Evolutionary conservation across 2,888 invertebrate species (phyloP).

Genomic region (Dicranocentrus wangi): DNA sequence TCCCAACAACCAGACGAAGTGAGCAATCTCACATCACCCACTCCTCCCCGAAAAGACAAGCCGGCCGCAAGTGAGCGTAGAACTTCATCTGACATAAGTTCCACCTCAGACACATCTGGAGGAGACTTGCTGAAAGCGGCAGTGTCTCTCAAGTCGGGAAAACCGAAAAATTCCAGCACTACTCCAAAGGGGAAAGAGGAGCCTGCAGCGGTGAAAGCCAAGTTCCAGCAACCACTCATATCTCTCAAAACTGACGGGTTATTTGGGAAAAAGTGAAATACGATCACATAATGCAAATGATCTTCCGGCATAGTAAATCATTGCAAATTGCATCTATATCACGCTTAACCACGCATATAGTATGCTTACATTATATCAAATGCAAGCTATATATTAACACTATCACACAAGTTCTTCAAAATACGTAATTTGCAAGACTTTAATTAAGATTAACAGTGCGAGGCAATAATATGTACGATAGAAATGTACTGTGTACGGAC

Average conservation of each 20-base stretch:
- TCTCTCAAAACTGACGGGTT: conserved; percentile 53
- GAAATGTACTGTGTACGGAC: no score
- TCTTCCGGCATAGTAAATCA: no score
- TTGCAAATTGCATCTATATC: no score
- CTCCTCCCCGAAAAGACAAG: neutral
- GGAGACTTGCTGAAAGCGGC: conserved; percentile 1
- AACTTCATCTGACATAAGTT: conserved; percentile 12
- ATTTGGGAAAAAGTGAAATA: conserved; percentile 37
- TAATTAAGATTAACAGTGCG: no score
- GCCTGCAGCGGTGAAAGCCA: conserved; percentile 38
- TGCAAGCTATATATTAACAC: no score
- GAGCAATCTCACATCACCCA: neutral
- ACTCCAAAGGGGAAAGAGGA: conserved; percentile 25
- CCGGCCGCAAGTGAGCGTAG: neutral
- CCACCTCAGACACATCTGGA: conserved; percentile 27
- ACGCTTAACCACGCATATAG: no score
- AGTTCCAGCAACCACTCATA: conserved; percentile 59
- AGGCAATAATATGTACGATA: no score
- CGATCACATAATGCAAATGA: no score
- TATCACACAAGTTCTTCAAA: no score
- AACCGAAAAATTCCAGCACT: conserved; percentile 20
- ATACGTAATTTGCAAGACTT: no score
- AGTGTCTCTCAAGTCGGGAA: conserved; percentile 5
- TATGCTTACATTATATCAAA: no score
- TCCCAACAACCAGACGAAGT: neutral